Percentiles rank a stretch among this genome's conserved stretches.
These are phyloP conservation scores for Hoplias malabaricus DNA, from an alignment of 2,113 vertebrate species.

Conservation along the genomic window DNA sequence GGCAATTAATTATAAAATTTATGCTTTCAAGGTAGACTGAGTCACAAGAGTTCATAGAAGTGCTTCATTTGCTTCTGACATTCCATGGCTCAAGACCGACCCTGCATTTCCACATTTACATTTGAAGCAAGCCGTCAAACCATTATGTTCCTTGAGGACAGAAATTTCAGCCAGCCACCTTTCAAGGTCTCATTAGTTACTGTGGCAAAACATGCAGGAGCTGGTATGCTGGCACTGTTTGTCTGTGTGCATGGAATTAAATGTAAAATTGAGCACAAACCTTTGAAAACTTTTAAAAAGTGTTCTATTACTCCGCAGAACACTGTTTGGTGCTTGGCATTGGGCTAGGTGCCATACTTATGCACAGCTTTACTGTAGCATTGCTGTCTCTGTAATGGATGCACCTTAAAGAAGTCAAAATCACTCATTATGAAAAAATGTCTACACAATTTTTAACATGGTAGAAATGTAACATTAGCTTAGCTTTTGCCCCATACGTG, in stretches of 20 bases:
- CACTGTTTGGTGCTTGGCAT: no score
- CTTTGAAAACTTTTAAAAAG: no score
- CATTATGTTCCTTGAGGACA: slow-evolving; percentile 23
- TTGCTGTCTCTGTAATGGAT: no score
- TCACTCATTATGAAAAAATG: no score
- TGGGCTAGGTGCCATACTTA: no score
- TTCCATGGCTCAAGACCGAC: slow-evolving; percentile 21
- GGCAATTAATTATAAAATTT: slow-evolving; percentile 42
- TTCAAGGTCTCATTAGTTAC: not conserved
- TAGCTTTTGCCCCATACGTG: no score
- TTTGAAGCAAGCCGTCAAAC: slow-evolving; percentile 38
- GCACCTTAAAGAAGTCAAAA: no score
- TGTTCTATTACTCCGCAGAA: no score
- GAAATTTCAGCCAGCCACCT: slow-evolving; percentile 17
- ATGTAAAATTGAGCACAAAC: no score
- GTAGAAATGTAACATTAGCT: no score
- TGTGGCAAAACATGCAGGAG: not conserved
- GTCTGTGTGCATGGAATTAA: not conserved
- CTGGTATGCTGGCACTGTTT: not conserved
- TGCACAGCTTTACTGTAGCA: no score
- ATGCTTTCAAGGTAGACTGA: slow-evolving; percentile 11
- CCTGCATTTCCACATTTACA: slow-evolving; percentile 34
- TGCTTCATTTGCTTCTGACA: slow-evolving; percentile 34
- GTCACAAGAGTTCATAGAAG: slow-evolving; percentile 36
- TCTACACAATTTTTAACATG: no score